Base-by-base conservation (phyloP, 2,113 vertebrate species). In the Scortum barcoo region DNA sequence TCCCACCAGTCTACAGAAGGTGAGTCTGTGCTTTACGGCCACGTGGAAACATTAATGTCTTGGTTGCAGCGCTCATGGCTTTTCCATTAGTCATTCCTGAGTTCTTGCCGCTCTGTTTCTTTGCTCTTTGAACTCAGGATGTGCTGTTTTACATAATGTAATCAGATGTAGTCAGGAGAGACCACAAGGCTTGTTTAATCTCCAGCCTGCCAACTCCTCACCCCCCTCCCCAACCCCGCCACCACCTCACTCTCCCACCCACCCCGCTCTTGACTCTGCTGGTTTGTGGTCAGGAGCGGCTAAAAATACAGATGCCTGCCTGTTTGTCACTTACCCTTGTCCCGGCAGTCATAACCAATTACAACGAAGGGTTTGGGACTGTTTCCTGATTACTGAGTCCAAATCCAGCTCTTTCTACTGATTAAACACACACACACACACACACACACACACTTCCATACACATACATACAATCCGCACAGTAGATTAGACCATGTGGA, bases 1-100 rank as follows among this genome's bases (percentile, higher is more conserved):
- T 93, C 97, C 97, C 81, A 98, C 98, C 77, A 99, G 98, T 94
- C 96, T 99, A 91, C 98, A 99, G 94, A 99, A 98, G 97, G 98
- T 99, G 96, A 95, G 91, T 89, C 24, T 19, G 48, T 65, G 44
- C 79, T 93, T 76, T 78, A 63, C 54, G 48, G 61, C 74, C 86
- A 60, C 88, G 60, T 85, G 87, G 83, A 62, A 75, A 76, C 78
- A 44, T 76, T 90, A 56, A 84, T 51, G 56, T 77, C 80, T 81
- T 67, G 46, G 70, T 86, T 72, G 57, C 22, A 46, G 54, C 19
- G 42, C 14, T 83, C 38, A 57, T 57, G 62, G 61, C 73, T 84
- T 83, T 82, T 60, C 72, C 51, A 62, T 89, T 79, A 79, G 75
- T 89, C 80, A 80, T 69, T 86, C 54, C 63, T 22, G 24, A 65